Base-by-base conservation (phyloP, 2,113 vertebrate species). In the Ifrita kowaldi region DNA sequence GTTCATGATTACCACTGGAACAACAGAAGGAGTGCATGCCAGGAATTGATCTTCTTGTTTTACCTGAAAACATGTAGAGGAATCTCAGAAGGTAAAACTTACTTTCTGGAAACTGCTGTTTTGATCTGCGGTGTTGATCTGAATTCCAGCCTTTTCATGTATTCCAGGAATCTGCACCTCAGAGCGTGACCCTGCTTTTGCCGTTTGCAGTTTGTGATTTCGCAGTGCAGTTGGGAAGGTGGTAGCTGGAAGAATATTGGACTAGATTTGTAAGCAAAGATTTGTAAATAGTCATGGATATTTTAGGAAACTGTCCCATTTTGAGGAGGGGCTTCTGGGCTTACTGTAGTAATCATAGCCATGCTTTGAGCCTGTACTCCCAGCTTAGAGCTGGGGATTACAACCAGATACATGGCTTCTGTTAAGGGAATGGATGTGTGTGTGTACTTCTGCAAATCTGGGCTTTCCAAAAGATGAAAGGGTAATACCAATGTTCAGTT, bases 131-230 rank as follows among this genome's bases (percentile, higher is more conserved):
- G 11, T 53, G 24, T 62, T 42, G 69, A 22, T 39, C 30, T 65
- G 46, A 73, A 73, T 90, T 71, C 37, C 59, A 56, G 6, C 5
- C 17, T 60, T 78, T 64, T 53, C 10, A 24, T 33, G 11, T 41
- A 17, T 84, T 90, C 52, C 39, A 46, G 64, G 65, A 94, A 68
- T 50, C 22, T 70, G 56, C 42, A 50, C 19, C 35, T 70, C 35
- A 37, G 71, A 50, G 26, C 1, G 0, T 0, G 1, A 77, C 26
- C 2, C 17, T 84, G 18, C 18, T 42, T 70, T 37, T 56, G 35
- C 56, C 0, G 1, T 37, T 49, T 84, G 49, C 64, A 33, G 22
- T 49, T 63, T 79, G n/a, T 52, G 74, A 14, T 76, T 89, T 75
- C 69, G 28, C 0, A 0, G 16, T n/a, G 41, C 64, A 37, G 1